phyloP scores from a whole-genome alignment of 2,113 vertebrate species.

The Otocyon megalotis region DNA sequence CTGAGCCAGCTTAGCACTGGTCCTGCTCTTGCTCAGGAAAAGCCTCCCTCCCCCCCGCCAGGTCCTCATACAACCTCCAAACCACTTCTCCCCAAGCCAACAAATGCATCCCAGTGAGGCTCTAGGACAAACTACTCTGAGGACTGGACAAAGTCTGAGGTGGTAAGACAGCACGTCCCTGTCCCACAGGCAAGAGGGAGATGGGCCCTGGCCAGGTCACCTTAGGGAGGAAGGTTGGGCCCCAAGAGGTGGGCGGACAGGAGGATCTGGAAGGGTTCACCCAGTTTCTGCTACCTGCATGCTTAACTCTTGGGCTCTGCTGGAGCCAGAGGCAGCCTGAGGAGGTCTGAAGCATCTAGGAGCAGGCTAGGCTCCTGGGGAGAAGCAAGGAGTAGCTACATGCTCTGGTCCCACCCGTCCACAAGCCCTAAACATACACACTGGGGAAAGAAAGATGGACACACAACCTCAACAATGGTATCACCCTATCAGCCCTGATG shows the following conservation, averaged over 20 bases:
- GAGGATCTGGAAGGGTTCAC: not conserved
- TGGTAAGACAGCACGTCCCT: not conserved
- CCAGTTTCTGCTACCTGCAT: not conserved
- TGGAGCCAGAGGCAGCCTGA: not conserved
- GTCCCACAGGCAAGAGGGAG: not conserved
- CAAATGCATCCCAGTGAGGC: not conserved
- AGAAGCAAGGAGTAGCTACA: not conserved
- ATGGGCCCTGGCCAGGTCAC: rapidly evolving
- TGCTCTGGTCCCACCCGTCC: rapidly evolving
- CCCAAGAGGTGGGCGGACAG: not conserved
- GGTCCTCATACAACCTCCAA: not conserved
- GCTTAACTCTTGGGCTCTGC: not conserved
- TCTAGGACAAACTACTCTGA: not conserved
- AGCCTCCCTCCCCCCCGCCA: no score
- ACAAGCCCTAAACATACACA: not conserved
- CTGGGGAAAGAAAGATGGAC: rapidly evolving
- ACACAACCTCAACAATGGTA: rapidly evolving
- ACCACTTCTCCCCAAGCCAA: not conserved
- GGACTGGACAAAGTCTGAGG: not conserved
- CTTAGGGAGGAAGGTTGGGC: no score
- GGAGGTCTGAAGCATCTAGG: not conserved
- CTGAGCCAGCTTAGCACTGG: not conserved
- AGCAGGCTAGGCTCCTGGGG: not conserved
- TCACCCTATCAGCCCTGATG: rapidly evolving
- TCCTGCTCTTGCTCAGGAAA: not conserved